phyloP scores from a whole-genome alignment of 2,113 vertebrate genomes.

The Sarotherodon lohbergeri region DNA sequence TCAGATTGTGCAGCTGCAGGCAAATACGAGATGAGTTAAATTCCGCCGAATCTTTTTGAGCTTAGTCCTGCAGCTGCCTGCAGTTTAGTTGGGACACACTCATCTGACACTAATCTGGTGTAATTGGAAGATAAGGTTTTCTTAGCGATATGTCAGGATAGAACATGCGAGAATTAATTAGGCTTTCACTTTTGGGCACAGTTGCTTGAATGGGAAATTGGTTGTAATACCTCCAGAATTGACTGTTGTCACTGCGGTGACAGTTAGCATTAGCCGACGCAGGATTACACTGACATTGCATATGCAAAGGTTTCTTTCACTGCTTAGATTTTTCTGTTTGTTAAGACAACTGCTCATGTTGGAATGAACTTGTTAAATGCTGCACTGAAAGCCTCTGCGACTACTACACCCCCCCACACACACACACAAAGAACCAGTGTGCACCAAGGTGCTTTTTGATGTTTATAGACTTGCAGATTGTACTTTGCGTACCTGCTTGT shows the following conservation, averaged over 20 bases:
- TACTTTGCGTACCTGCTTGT: slow-evolving; percentile 67
- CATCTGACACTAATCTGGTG: slow-evolving; percentile 51
- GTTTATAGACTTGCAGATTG: slow-evolving; percentile 62
- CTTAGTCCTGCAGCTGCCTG: slow-evolving; percentile 20
- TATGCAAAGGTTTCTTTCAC: neutral
- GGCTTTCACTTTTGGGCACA: slow-evolving; percentile 28
- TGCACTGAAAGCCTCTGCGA: slow-evolving; percentile 44
- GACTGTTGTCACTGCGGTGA: slow-evolving; percentile 9
- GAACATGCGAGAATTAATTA: slow-evolving; percentile 25
- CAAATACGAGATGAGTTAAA: slow-evolving; percentile 12
- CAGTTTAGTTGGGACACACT: slow-evolving; percentile 31
- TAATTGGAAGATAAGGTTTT: slow-evolving; percentile 50
- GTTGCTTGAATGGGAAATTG: slow-evolving; percentile 4
- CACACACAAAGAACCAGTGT: slow-evolving; percentile 2
- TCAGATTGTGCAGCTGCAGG: slow-evolving; percentile 21
- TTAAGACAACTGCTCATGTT: slow-evolving; percentile 74
- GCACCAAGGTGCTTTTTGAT: slow-evolving; percentile 6
- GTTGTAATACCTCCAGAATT: neutral
- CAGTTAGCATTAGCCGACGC: neutral
- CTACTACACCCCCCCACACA: neutral
- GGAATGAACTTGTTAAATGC: slow-evolving; percentile 64
- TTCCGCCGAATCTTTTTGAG: slow-evolving; percentile 15
- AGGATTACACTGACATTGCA: neutral
- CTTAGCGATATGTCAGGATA: slow-evolving; percentile 3
- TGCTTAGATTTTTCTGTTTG: slow-evolving; percentile 69